A percentile compares a stretch with the other conserved stretches of the same genome.
Conservation (phyloP, 1,140 invertebrate species). For the Scaptomyza hsui region DNA sequence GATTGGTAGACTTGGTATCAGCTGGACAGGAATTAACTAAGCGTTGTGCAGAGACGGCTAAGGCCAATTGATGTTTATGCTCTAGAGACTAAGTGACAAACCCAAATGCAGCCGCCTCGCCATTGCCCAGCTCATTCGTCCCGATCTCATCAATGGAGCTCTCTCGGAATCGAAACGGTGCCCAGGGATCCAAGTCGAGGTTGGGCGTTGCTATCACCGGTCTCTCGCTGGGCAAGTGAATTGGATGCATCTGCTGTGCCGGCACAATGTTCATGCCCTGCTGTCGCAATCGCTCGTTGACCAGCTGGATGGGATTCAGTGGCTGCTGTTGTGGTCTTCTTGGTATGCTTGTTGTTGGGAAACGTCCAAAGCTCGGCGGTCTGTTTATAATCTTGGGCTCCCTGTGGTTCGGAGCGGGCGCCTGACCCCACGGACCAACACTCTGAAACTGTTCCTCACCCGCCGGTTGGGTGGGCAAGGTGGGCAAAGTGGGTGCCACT, state of each 20-base stretch:
- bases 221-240: neutral
- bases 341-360: neutral
- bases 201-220: neutral
- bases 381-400: conserved; percentile 33
- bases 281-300: conserved; percentile 56
- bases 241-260: conserved; percentile 22
- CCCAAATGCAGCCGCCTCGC: conserved; percentile 21
- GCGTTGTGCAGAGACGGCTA: neutral
- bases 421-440: conserved; percentile 13
- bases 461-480: neutral
- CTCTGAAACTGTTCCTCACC: conserved; percentile 14
- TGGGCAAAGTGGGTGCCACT: no score
- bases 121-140: conserved; percentile 19
- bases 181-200: conserved; percentile 28
- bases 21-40: neutral
- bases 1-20: no score
- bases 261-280: conserved; percentile 60
- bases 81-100: conserved; percentile 20
- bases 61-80: conserved; percentile 29
- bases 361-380: conserved; percentile 10
- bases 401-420: neutral
- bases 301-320: conserved; percentile 33
- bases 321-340: neutral
- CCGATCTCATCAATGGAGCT: conserved; percentile 5
- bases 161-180: conserved; percentile 38